Percentiles rank a stretch among this genome's conserved stretches.
phyloP scores from a whole-genome alignment of 2,797 vertebrate species.

The Loris lydekkerianus region DNA sequence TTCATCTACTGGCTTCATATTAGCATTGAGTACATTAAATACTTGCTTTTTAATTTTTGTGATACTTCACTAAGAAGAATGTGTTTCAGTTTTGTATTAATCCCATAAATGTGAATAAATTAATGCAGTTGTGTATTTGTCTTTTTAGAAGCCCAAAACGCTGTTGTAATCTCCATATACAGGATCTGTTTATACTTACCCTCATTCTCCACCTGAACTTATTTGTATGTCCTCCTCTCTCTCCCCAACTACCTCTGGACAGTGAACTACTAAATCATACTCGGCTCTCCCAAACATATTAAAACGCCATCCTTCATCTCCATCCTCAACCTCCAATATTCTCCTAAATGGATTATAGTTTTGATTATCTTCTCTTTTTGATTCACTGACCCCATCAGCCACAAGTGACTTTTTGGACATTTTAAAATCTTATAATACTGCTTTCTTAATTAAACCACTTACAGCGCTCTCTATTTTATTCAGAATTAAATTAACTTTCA shows the following conservation, averaged over 20 bases:
- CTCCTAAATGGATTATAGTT: background rate
- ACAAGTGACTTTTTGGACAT: slow-evolving; percentile 23
- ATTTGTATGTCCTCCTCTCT: fast-evolving
- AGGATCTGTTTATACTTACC: background rate
- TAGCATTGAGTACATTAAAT: no score
- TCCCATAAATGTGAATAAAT: background rate
- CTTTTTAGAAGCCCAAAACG: background rate
- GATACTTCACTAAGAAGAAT: no score
- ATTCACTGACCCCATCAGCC: background rate
- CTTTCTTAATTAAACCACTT: background rate
- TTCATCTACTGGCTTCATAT: no score
- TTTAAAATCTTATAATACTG: background rate
- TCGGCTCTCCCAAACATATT: background rate
- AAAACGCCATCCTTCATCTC: background rate
- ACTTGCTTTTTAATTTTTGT: no score
- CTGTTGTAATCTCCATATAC: background rate
- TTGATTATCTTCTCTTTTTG: background rate
- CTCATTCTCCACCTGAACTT: background rate
- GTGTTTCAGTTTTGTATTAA: no score
- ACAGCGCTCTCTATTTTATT: background rate
- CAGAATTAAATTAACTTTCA: background rate
- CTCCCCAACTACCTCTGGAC: background rate
- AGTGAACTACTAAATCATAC: background rate
- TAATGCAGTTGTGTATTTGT: background rate
- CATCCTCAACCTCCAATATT: background rate